These are phyloP conservation scores for Notodonta ziczac DNA, from an alignment of 2,888 invertebrate species.

Conservation along the genomic window DNA sequence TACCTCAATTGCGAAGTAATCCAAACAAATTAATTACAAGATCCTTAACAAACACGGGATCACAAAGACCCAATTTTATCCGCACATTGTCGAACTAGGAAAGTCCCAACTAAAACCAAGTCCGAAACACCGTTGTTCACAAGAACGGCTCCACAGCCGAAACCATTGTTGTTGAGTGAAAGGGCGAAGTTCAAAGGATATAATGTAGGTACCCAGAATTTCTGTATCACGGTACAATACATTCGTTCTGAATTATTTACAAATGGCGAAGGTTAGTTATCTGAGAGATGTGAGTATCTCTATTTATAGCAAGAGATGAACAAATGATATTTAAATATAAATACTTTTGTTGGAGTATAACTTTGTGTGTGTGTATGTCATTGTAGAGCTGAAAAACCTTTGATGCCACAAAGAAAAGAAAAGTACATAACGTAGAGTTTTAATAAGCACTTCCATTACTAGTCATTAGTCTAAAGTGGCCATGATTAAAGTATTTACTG, in stretches of 20 bases:
- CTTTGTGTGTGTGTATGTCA: not conserved
- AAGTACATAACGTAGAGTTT: too few relatives aligned
- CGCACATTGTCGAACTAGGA: constrained; percentile 24
- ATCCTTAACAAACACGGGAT: constrained; percentile 1
- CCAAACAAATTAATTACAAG: constrained; percentile 22
- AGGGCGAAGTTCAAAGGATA: constrained; percentile 42
- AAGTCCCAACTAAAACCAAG: constrained; percentile 23
- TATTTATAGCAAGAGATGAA: constrained; percentile 12
- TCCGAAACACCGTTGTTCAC: constrained; percentile 22
- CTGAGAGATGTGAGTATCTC: constrained; percentile 19
- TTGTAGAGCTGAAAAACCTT: not conserved
- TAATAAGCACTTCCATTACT: too few relatives aligned
- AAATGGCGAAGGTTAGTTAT: constrained; percentile 30
- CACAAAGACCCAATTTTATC: constrained; percentile 32
- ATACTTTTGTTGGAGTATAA: not conserved
- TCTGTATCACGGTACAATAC: constrained; percentile 23
- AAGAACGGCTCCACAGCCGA: constrained; percentile 15
- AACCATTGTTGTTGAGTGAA: constrained; percentile 37
- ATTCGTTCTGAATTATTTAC: constrained; percentile 31
- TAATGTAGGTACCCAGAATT: constrained; percentile 36
- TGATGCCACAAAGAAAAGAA: not conserved
- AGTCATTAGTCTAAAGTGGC: too few relatives aligned
- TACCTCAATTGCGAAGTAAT: constrained; percentile 1
- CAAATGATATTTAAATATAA: not conserved
- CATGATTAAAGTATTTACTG: not conserved